These are phyloP conservation scores for Brachylomia viminalis DNA, from an alignment of 2,888 invertebrate genomes.

Conservation along the genomic window DNA sequence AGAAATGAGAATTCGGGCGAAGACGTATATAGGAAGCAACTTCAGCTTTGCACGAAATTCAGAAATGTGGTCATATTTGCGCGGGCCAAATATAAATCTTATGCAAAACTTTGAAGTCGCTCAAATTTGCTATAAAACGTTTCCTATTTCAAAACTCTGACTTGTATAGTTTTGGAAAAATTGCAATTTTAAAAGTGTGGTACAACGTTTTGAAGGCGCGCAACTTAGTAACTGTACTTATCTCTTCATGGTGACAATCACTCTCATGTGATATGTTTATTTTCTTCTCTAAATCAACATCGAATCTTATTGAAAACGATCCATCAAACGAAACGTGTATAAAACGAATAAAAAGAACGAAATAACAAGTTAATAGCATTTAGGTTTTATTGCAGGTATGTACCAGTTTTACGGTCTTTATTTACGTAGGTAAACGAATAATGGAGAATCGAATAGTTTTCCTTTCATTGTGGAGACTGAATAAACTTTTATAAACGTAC, in stretches of 20 bases:
- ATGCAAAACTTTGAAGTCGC: no score
- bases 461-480: conserved; percentile 39
- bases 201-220: no score
- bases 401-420: conserved; percentile 15
- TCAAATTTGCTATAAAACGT: no score
- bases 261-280: conserved; percentile 2
- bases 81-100: no score
- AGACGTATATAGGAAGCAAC: no score
- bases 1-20: no score
- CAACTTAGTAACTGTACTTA: neutral
- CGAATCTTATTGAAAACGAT: conserved; percentile 22
- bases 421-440: conserved; percentile 5
- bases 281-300: neutral
- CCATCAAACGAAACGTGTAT: conserved; percentile 16
- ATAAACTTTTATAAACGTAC: conserved; percentile 35
- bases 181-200: no score
- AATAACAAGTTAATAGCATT: conserved; percentile 26
- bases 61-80: no score
- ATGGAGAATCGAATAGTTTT: conserved; percentile 43
- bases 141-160: no score
- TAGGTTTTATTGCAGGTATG: conserved; percentile 31
- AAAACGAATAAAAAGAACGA: conserved; percentile 8
- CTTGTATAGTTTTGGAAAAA: no score
- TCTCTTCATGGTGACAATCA: neutral
- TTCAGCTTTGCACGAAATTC: no score